Evolutionary conservation across 2,888 invertebrate genomes (phyloP).

Genomic region (Epirrhoe alternata): DNA sequence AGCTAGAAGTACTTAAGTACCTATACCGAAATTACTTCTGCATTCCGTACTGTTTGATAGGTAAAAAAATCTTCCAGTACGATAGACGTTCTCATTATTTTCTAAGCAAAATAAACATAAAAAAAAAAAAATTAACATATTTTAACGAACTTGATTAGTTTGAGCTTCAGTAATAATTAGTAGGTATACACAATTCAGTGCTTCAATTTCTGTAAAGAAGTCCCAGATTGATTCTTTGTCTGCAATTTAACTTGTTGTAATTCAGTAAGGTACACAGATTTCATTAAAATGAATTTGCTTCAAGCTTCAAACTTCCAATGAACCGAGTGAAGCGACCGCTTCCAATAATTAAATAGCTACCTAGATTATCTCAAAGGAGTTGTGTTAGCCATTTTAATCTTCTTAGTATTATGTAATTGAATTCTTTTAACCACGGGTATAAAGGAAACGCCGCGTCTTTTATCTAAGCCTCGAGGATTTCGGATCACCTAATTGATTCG

Average conservation of each 20-base stretch:
- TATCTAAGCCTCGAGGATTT: constrained; percentile 69
- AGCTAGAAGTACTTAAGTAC: too few relatives aligned
- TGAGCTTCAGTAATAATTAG: too few relatives aligned
- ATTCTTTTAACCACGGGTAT: constrained; percentile 79
- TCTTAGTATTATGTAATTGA: constrained; percentile 80
- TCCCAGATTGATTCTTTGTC: not conserved
- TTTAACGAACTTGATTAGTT: too few relatives aligned
- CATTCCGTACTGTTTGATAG: too few relatives aligned
- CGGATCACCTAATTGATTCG: constrained; percentile 75
- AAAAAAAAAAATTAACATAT: too few relatives aligned
- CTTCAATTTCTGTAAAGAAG: not conserved
- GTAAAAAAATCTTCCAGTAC: too few relatives aligned
- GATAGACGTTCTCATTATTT: too few relatives aligned
- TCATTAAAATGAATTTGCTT: constrained; percentile 34
- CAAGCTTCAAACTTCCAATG: constrained; percentile 56
- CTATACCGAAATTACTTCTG: too few relatives aligned
- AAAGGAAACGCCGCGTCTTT: constrained; percentile 76
- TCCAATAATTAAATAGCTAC: constrained; percentile 74
- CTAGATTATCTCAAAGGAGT: constrained; percentile 72
- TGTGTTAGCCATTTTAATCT: constrained; percentile 79
- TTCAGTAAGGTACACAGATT: constrained; percentile 23
- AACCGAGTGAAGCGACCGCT: constrained; percentile 51
- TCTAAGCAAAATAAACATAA: too few relatives aligned
- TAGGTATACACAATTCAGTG: not conserved
- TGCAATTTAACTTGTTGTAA: constrained; percentile 9